Base-by-base conservation (phyloP, 1,140 invertebrate genomes). In the Bombyx mandarina region DNA sequence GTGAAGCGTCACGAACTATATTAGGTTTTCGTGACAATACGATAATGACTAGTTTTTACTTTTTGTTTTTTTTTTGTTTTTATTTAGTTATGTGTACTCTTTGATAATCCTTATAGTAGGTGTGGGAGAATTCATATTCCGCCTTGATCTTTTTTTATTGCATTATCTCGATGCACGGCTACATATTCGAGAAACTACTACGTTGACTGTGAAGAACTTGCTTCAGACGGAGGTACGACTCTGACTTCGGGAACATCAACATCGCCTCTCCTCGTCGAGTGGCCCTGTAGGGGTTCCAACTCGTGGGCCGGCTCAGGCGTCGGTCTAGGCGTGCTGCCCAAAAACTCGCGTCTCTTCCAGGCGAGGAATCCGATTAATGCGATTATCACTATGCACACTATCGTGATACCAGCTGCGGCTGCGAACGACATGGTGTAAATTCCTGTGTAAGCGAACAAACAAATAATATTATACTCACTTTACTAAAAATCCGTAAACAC, bases 391-490 rank as follows among this genome's bases (percentile, higher is more conserved):
- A 86, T 70, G 0, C 59, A 70, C 1, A 73, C 79, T 26, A 83
- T 58, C 0, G 69, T 75, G n/a, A 83, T 68, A 18, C 75, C 77
- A 0, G 75, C 77, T 6, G 70, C 67, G 10, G 81, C 75, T 43
- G 75, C 79, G 62, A 70, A 76, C 7, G 83, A 81, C 72, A 84
- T 77, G 51, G 71, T 66, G 56, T 82, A 75, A 44, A 77, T 53
- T 43, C 79, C 82, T 85, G 65, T 45, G 62, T 18, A 66, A 54
- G 43, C 1, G 7, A 10, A 52, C 0, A 10, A 26, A 52, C 26
- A 6, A 3, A 52, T 35, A 22, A 8, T 22, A 18, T 18, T 18
- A 18, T 18, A 18, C 12, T 18, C 12, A 18, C 12, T 18, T 18
- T 18, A 0, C 12, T 18, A 18, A 18, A 18, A 18, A 18, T 18